phyloP scores from a whole-genome alignment of 1,140 invertebrate genomes.

The Ceratoteleas bidentatus region DNA sequence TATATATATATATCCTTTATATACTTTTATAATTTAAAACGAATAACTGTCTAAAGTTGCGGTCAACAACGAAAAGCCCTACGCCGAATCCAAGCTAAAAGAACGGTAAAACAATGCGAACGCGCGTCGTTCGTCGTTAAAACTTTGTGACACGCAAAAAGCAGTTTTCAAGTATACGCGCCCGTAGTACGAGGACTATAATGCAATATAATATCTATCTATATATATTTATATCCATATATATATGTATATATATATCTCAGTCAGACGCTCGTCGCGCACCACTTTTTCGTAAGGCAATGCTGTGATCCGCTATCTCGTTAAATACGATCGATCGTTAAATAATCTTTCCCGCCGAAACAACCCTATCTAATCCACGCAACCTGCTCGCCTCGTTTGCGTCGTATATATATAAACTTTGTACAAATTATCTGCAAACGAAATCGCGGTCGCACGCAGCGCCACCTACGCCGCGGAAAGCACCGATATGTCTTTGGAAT shows the following conservation, averaged over 20 bases:
- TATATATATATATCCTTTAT: slow-evolving; percentile 10
- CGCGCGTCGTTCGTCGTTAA: slow-evolving; percentile 23
- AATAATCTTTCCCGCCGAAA: slow-evolving; percentile 29
- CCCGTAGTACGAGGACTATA: slow-evolving; percentile 77
- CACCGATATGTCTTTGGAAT: slow-evolving; percentile 69
- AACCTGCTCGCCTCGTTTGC: too few species aligned
- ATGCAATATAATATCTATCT: slow-evolving; percentile 33
- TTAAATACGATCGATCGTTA: slow-evolving; percentile 23
- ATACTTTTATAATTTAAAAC: slow-evolving; percentile 12
- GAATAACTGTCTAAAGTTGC: slow-evolving; percentile 28
- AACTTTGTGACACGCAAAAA: slow-evolving; percentile 66
- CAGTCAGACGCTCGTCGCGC: slow-evolving; percentile 75
- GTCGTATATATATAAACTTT: slow-evolving; percentile 18
- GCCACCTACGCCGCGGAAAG: slow-evolving; percentile 35
- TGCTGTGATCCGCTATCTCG: slow-evolving; percentile 73
- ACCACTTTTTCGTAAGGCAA: slow-evolving; percentile 77
- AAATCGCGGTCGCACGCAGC: too few species aligned
- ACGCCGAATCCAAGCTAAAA: slow-evolving; percentile 31
- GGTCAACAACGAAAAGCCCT: slow-evolving; percentile 27
- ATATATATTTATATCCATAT: too few species aligned
- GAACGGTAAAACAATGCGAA: slow-evolving; percentile 23
- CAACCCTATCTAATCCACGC: too few species aligned
- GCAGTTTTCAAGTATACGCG: slow-evolving; percentile 69
- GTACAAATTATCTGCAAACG: too few species aligned
- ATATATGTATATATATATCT: too few species aligned